phyloP scores from a whole-genome alignment of 1,140 invertebrate genomes.

The Adelges cooleyi region DNA sequence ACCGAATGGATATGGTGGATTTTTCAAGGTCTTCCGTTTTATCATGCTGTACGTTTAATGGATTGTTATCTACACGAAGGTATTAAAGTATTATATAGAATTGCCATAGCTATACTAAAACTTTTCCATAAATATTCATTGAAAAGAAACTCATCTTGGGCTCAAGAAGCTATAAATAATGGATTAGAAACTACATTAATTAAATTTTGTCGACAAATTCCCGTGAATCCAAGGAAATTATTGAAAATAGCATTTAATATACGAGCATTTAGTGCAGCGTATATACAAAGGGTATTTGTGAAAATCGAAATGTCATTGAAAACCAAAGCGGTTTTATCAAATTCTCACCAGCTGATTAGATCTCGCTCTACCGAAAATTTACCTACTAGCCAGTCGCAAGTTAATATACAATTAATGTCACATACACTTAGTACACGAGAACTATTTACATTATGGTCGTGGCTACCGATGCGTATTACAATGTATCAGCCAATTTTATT shows the following conservation, averaged over 20 bases:
- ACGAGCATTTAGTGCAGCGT: slow-evolving; percentile 71
- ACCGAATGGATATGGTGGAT: slow-evolving; percentile 96
- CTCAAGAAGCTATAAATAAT: slow-evolving; percentile 64
- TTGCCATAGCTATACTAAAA: slow-evolving; percentile 78
- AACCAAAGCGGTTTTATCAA: slow-evolving; percentile 50
- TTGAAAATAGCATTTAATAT: slow-evolving; percentile 82
- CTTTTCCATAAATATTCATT: slow-evolving; percentile 77
- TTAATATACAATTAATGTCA: slow-evolving; percentile 86
- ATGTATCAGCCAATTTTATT: slow-evolving; percentile 87
- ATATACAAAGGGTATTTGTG: slow-evolving; percentile 80
- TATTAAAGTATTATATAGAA: slow-evolving; percentile 86
- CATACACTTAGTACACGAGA: slow-evolving; percentile 82
- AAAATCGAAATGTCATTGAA: slow-evolving; percentile 86
- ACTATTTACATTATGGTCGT: slow-evolving; percentile 86
- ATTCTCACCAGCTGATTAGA: slow-evolving; percentile 55
- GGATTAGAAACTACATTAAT: slow-evolving; percentile 67
- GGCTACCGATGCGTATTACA: slow-evolving; percentile 86
- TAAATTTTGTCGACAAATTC: slow-evolving; percentile 78
- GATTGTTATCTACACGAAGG: slow-evolving; percentile 97
- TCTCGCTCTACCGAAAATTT: slow-evolving; percentile 77
- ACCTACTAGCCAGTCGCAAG: slow-evolving; percentile 79
- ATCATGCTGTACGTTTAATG: slow-evolving; percentile 83
- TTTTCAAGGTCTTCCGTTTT: slow-evolving; percentile 81
- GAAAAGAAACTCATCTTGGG: slow-evolving; percentile 61
- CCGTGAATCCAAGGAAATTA: slow-evolving; percentile 72